phyloP scores from a whole-genome alignment of 2,888 invertebrate species.

The Drosophila gaucha region DNA sequence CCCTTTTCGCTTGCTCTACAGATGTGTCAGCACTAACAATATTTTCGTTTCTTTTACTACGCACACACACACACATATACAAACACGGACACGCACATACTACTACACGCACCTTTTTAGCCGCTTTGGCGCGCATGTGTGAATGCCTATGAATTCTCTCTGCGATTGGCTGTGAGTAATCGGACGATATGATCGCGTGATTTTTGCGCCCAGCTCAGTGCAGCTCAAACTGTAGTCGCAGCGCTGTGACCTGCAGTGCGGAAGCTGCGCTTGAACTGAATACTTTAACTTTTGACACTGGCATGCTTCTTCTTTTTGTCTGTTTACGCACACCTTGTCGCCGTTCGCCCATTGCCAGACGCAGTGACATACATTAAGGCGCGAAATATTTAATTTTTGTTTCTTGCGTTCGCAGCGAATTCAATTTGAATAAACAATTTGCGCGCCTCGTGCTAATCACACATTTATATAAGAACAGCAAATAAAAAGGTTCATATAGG shows the following conservation, averaged over 20 bases:
- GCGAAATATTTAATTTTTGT: slow-evolving; percentile 54
- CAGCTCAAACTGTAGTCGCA: slow-evolving; percentile 52
- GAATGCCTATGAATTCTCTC: slow-evolving; percentile 33
- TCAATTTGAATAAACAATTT: slow-evolving; percentile 75
- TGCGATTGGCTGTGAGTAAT: slow-evolving; percentile 70
- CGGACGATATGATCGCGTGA: slow-evolving; percentile 76
- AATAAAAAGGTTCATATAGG: background rate
- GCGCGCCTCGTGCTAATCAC: slow-evolving; percentile 45
- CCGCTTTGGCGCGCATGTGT: slow-evolving; percentile 30
- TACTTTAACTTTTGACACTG: slow-evolving; percentile 17
- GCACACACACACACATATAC: slow-evolving; percentile 9
- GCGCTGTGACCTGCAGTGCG: slow-evolving; percentile 2
- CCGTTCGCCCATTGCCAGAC: slow-evolving; percentile 32
- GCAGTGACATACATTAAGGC: slow-evolving; percentile 57
- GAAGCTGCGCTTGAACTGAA: slow-evolving; percentile 1
- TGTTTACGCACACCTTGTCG: slow-evolving; percentile 10
- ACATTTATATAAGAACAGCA: slow-evolving; percentile 51
- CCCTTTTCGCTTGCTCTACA: slow-evolving; percentile 15
- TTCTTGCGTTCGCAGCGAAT: slow-evolving; percentile 30
- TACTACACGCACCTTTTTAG: slow-evolving; percentile 3
- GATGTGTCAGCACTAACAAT: slow-evolving; percentile 47
- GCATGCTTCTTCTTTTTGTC: background rate
- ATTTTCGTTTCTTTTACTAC: slow-evolving; percentile 36
- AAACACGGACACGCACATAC: background rate
- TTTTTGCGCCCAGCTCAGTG: slow-evolving; percentile 42